Evolutionary conservation across 2,797 vertebrate genomes (phyloP), one percentile per base, ranked within the genome.

Genomic region (Orestias chungarensis): DNA sequence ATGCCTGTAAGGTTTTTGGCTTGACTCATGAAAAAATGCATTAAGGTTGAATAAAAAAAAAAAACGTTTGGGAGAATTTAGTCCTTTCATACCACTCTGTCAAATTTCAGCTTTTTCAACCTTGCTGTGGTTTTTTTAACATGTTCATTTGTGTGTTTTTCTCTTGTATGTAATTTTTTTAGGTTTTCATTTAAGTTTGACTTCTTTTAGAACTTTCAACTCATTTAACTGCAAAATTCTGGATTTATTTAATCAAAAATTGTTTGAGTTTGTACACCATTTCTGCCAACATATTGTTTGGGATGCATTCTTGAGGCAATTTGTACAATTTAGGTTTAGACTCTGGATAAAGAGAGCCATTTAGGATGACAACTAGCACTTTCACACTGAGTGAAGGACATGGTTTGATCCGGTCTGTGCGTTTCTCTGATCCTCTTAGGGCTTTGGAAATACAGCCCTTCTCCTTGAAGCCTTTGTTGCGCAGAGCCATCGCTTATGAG

Each of bases 381-480:
- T n/a, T 33, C 17, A 62, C 23, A 15, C 59, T 7, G 11, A 42
- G 35, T 42, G 35, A 62, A 62, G 59, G 23, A 42, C 59, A 66
- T 52, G 18, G 70, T 78, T 79, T 93, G 82, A 94, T 91, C 86
- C 85, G 80, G 57, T 73, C 64, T 82, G 57, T 85, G 52, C 29
- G 10, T 87, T 72, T 86, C 68, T 88, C 85, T 90, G 87, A 91
- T 92, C 89, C 88, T 85, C 78, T 83, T 93, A 99, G 98, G 88
- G 95, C 98, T 70, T 92, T 99, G 93, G 96, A 97, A 89, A 95
- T 98, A 81, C 96, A 95, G 71, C 97, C 97, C 0, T 98, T 95
- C 87, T 95, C 96, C 46, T 66, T 99, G 78, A 99, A 99, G 90
- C 96, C 98, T 65, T 95, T 99, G 78, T 84, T 99, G 18, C 95